Evolutionary conservation across 2,113 vertebrate genomes (phyloP), one percentile per base, ranked within the genome.

Genomic region (Pardalotus punctatus): DNA sequence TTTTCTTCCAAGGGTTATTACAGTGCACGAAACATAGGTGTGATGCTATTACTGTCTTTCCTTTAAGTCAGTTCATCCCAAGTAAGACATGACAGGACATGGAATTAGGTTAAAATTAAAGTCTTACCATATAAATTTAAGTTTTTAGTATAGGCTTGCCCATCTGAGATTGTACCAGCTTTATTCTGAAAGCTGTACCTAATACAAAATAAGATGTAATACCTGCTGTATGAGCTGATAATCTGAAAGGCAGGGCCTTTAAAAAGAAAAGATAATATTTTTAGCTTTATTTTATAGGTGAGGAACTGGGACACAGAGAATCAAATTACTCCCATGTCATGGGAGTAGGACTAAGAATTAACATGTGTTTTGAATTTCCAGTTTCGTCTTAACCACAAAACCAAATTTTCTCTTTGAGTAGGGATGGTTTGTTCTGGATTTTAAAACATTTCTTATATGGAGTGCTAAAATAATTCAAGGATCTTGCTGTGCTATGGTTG

Each of bases 331-430:
- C 62, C 56, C 40, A 54, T 91, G 81, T 93, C 81, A 66, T 62
- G 45, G 86, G n/a, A n/a, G n/a, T n/a, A n/a, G 93, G 90, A 57
- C 69, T 80, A 82, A 78, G 71, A 94, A 91, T 95, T 94, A 92
- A 85, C 70, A 78, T 33, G 53, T 40, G 12, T 86, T 94, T 94
- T 87, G 84, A 96, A 86, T 93, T 90, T 88, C 88, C 76, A 88
- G 88, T 93, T 94, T 83, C 7, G 1, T 67, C 48, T 84, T 81
- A 90, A 92, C 96, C 88, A 93, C 90, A 86, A 78, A 95, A 70
- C 0, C 54, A 93, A 86, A 54, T 88, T 86, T 95, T 90, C 40
- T 81, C 23, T 90, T 42, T 86, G 31, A 60, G 15, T 53, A 50
- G 28, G 24, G 22, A 61, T 5, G 6, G 28, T 40, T 73, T 66